A percentile compares a stretch with the other conserved stretches of the same genome.
Evolutionary conservation across 2,113 vertebrate genomes (phyloP).

Genomic region (Tamias sibiricus): DNA sequence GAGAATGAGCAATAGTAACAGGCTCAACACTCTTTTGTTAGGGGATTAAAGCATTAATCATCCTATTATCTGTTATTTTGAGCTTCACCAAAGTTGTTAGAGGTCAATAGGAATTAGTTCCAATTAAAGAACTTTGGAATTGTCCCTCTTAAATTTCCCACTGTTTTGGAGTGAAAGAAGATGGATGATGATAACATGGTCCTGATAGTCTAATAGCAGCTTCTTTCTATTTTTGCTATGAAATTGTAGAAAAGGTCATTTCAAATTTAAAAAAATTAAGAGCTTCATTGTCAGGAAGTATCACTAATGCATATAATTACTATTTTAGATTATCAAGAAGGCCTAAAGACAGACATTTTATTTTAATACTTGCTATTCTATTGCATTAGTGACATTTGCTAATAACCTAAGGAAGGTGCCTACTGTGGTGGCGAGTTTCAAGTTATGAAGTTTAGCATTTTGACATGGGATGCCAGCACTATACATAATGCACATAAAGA

Average conservation of each 20-base stretch:
- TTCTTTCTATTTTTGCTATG: conserved; percentile 72
- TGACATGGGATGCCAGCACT: background rate
- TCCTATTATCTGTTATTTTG: conserved; percentile 75
- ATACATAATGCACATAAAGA: conserved; percentile 35
- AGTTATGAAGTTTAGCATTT: conserved; percentile 58
- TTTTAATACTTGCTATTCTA: conserved; percentile 67
- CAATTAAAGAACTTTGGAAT: conserved; percentile 74
- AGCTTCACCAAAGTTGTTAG: conserved; percentile 66
- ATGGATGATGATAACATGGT: conserved; percentile 70
- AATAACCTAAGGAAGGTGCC: conserved; percentile 65
- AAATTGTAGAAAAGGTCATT: conserved; percentile 72
- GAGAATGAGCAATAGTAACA: conserved; percentile 57
- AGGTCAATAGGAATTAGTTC: conserved; percentile 69
- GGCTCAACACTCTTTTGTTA: conserved; percentile 66
- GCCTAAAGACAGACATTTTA: conserved; percentile 68
- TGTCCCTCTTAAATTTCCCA: conserved; percentile 61
- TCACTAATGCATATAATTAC: conserved; percentile 78
- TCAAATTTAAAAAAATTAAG: conserved; percentile 68
- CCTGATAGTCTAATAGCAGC: conserved; percentile 62
- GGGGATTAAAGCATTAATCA: conserved; percentile 75
- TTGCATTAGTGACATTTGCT: conserved; percentile 77
- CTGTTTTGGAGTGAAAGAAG: conserved; percentile 71
- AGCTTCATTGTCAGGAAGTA: conserved; percentile 68
- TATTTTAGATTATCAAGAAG: conserved; percentile 68
- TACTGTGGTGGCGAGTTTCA: conserved; percentile 32